Evolutionary conservation across 2,797 vertebrate genomes (phyloP), one percentile per base, ranked within the genome.

Genomic region (Sebastes itinus): DNA sequence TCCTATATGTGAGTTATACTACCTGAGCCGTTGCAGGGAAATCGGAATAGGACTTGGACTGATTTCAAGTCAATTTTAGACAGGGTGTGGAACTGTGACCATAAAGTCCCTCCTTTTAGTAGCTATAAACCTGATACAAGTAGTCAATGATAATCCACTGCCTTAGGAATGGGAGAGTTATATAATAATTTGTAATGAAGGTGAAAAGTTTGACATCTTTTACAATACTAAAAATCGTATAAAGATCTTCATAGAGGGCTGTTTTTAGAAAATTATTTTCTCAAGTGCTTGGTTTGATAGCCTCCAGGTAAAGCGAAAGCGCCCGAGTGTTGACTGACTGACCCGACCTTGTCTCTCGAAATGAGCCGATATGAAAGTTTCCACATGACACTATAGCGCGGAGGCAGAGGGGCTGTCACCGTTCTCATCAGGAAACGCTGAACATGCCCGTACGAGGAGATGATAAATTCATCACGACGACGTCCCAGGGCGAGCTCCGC

Each of bases 391-490:
- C 77, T 0, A 49, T 49, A 4, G 70, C 25, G 3, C 49, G 32
- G 74, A 82, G 81, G 83, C 87, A 73, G 81, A 61, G 62, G 88
- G 89, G 81, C 88, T 88, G 89, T 89, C 87, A 77, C 46, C 1
- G 2, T 35, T 61, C 78, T 56, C 77, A 27, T 90, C 84, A 83
- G 87, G 81, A 91, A 88, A 76, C 82, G 75, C 73, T 74, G 72
- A 84, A 92, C 87, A 75, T 64, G 87, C 65, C 82, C 72, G 74
- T 82, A 72, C 33, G 23, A 67, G 78, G 33, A 77, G 80, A 85
- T 92, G 92, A 93, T 93, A 69, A 92, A 94, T 94, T 92, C 84
- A 89, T 96, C 93, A 93, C 85, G 14, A 66, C 61, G 58, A 61
- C 55, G 30, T 92, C 93, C 92, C 87, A 72, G 75, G 81, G 88